A percentile compares a stretch with the other conserved stretches of the same genome.
These are phyloP conservation scores for Acrossocheilus fasciatus DNA, from an alignment of 2,797 vertebrate species.

Conservation along the genomic window DNA sequence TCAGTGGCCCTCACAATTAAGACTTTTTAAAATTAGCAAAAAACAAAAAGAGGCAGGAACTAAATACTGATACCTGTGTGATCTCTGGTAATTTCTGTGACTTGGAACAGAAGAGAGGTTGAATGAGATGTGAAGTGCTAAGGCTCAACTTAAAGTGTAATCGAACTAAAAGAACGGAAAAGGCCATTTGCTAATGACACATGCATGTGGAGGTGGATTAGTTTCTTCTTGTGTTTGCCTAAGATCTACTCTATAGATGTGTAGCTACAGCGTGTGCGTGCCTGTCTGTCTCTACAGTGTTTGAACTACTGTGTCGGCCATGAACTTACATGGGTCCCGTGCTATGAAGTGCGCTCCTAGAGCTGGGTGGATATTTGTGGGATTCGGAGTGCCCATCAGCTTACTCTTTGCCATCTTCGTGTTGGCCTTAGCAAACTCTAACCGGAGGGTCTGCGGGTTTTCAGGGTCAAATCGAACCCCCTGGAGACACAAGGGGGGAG, in stretches of 20 bases:
- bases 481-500: slow-evolving; percentile 80
- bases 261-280: slow-evolving; percentile 47
- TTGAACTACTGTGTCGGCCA: slow-evolving; percentile 74
- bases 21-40: neutral
- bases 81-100: slow-evolving; percentile 17
- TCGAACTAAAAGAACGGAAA: slow-evolving; percentile 27
- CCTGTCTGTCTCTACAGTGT: slow-evolving; percentile 69
- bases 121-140: slow-evolving; percentile 46
- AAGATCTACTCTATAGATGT: slow-evolving; percentile 53
- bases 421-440: slow-evolving; percentile 99
- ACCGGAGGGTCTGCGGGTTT: slow-evolving; percentile 97
- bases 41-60: neutral
- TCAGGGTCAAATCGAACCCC: slow-evolving; percentile 99
- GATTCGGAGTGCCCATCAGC: slow-evolving; percentile 98
- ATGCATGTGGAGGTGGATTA: slow-evolving; percentile 83
- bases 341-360: slow-evolving; percentile 98
- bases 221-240: slow-evolving; percentile 68
- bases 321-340: slow-evolving; percentile 99
- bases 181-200: slow-evolving; percentile 65
- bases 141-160: slow-evolving; percentile 11
- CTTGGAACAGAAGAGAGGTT: slow-evolving; percentile 44
- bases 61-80: slow-evolving; percentile 8
- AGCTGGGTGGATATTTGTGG: slow-evolving; percentile 97
- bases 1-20: neutral
- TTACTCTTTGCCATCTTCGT: slow-evolving; percentile 99